A percentile compares a stretch with the other conserved stretches of the same genome.
phyloP scores from a whole-genome alignment of 2,888 invertebrate genomes.

The Machimus atricapillus region DNA sequence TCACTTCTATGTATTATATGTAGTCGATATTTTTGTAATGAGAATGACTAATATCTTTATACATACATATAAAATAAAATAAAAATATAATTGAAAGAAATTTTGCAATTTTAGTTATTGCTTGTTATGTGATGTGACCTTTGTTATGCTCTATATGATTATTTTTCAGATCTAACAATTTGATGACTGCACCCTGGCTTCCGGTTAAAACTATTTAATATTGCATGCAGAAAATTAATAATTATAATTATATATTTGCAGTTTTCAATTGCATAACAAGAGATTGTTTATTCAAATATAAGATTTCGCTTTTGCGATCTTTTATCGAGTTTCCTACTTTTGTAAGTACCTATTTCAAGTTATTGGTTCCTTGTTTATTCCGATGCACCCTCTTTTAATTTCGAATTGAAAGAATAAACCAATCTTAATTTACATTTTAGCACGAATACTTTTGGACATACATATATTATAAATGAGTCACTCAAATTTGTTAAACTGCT shows the following conservation, averaged over 20 bases:
- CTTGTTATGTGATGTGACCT: neutral
- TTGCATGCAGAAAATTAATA: neutral
- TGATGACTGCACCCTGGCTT: neutral
- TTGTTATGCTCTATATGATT: neutral
- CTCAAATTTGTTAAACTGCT: no score
- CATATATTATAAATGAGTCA: no score
- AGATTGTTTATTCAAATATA: neutral
- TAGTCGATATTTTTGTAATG: no score
- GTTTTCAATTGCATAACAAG: neutral
- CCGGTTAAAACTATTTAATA: neutral
- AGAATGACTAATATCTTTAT: no score
- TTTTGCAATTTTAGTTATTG: neutral
- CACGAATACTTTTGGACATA: no score
- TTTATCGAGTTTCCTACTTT: neutral
- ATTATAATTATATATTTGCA: neutral
- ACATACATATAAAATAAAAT: neutral
- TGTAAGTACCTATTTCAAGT: neutral
- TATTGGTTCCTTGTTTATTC: neutral
- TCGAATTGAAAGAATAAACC: neutral
- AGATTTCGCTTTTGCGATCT: neutral
- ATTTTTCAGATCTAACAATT: neutral
- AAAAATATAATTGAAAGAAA: neutral
- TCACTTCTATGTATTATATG: no score
- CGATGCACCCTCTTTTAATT: neutral
- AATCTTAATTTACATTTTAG: no score